These are phyloP conservation scores for Psammodynastes pulverulentus DNA, from an alignment of 2,113 vertebrate genomes.

Conservation along the genomic window DNA sequence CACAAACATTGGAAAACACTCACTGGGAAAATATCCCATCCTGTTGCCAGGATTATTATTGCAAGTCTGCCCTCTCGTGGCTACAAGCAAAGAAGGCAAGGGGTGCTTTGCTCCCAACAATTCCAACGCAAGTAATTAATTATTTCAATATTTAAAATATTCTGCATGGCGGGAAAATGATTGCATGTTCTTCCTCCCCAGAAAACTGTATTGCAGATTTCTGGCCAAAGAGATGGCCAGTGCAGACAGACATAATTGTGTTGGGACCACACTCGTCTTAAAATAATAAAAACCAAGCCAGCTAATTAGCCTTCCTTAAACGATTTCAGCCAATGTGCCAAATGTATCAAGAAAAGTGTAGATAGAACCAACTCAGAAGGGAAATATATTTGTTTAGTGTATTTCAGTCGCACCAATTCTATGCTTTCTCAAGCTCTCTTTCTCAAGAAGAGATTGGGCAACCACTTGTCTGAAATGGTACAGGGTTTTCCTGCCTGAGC, in stretches of 20 bases:
- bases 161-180: not conserved
- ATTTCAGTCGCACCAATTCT: not conserved
- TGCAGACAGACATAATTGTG: not conserved
- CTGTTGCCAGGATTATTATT: conserved; percentile 59
- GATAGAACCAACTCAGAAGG: not conserved
- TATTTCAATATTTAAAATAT: not conserved
- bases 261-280: not conserved
- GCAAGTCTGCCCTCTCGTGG: conserved; percentile 75
- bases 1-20: not conserved
- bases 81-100: conserved; percentile 43
- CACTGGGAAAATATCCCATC: not conserved
- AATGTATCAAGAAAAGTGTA: not conserved
- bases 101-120: not conserved
- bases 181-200: not conserved
- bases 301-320: not conserved
- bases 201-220: not conserved
- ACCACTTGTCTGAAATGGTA: not conserved
- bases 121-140: not conserved
- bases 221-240: too few species aligned
- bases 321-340: not conserved
- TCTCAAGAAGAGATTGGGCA: not conserved
- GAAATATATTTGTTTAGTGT: not conserved
- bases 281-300: not conserved
- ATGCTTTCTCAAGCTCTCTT: not conserved
- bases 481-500: not conserved